These are phyloP conservation scores for Monochamus alternatus DNA, from an alignment of 2,888 invertebrate genomes.

Conservation along the genomic window DNA sequence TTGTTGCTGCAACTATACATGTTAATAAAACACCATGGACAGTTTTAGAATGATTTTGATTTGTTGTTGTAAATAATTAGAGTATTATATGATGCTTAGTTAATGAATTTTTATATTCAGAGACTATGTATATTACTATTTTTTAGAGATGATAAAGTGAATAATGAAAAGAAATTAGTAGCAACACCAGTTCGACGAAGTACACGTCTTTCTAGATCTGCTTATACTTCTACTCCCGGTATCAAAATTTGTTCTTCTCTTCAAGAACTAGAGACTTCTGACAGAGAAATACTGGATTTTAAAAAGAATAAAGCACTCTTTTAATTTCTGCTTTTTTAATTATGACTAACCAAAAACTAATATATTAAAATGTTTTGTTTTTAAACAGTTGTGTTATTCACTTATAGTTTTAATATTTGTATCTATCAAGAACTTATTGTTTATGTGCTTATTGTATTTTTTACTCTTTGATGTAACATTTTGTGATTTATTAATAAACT, in stretches of 20 bases:
- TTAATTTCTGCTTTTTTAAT: slow-evolving; percentile 26
- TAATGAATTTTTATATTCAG: slow-evolving; percentile 16
- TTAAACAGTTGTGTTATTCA: not conserved
- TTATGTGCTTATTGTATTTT: not conserved
- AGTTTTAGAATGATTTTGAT: too few species aligned
- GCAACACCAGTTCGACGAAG: slow-evolving; percentile 74
- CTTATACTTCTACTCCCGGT: slow-evolving; percentile 59
- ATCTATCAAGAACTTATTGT: not conserved
- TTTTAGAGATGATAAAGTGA: slow-evolving; percentile 25
- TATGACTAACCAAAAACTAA: not conserved
- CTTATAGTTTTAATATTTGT: not conserved
- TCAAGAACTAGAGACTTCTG: slow-evolving; percentile 52
- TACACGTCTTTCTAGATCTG: slow-evolving; percentile 64
- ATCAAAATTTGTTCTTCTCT: slow-evolving; percentile 58
- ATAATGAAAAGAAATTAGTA: slow-evolving; percentile 61
- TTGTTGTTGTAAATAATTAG: too few species aligned
- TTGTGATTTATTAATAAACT: not conserved
- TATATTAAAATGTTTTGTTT: not conserved
- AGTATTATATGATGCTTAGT: not conserved
- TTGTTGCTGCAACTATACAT: too few species aligned
- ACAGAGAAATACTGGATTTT: slow-evolving; percentile 52
- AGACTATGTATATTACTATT: slow-evolving; percentile 6
- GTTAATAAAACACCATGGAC: too few species aligned
- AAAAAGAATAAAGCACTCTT: slow-evolving; percentile 55
- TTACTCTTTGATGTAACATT: not conserved